Conservation (phyloP, 1,140 invertebrate species). For the Diachasma alloeum region DNA sequence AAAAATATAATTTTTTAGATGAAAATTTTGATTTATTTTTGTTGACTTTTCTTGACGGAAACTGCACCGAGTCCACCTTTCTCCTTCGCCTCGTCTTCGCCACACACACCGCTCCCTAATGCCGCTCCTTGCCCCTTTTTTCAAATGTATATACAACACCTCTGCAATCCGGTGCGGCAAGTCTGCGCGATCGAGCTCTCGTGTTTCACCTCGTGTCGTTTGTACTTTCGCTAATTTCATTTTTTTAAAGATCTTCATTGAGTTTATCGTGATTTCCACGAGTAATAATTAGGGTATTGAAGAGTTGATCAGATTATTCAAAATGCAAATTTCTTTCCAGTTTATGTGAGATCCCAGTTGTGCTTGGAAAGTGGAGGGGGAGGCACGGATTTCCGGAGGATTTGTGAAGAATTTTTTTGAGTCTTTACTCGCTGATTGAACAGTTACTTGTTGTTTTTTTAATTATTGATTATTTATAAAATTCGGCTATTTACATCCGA, state of each 20-base stretch:
- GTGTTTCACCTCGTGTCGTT: slow-evolving; percentile 1
- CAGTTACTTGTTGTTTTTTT: too few species aligned
- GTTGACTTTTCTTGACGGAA: not conserved
- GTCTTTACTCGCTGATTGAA: too few species aligned
- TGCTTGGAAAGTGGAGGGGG: too few species aligned
- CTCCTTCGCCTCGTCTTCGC: not conserved
- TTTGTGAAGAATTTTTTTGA: too few species aligned
- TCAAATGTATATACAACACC: slow-evolving; percentile 10
- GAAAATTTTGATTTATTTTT: not conserved
- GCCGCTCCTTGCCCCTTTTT: slow-evolving; percentile 21
- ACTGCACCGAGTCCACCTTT: not conserved
- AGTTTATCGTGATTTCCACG: not conserved
- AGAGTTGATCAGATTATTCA: not conserved
- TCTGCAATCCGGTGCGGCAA: slow-evolving; percentile 17
- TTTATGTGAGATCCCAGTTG: too few species aligned
- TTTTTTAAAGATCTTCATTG: not conserved
- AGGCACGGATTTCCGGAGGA: too few species aligned
- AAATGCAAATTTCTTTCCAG: not conserved
- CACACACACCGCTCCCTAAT: slow-evolving; percentile 2
- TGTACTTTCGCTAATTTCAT: slow-evolving; percentile 26
- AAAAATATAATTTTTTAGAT: not conserved
- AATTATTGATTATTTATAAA: too few species aligned
- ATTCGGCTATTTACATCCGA: too few species aligned
- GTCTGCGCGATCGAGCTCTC: not conserved
- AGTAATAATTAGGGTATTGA: not conserved